These are phyloP conservation scores for Drosophila cyrtoloma DNA, from an alignment of 2,888 invertebrate species.

Conservation along the genomic window DNA sequence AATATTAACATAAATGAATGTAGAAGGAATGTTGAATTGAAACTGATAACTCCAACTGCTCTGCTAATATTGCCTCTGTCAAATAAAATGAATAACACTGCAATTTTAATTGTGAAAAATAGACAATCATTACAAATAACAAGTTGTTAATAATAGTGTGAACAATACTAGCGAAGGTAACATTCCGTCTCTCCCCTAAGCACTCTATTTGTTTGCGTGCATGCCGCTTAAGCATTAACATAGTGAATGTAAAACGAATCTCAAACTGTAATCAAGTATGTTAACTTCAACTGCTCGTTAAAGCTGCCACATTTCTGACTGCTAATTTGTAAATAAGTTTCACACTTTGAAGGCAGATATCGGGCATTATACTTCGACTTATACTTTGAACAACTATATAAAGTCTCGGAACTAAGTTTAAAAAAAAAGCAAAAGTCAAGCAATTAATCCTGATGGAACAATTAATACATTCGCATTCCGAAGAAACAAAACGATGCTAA, in stretches of 20 bases:
- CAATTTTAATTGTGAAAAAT: not conserved
- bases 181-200: not conserved
- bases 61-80: not conserved
- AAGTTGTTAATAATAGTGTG: not conserved
- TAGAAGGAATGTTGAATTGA: not conserved
- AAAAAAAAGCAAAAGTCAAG: not conserved
- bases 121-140: not conserved
- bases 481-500: conserved; percentile 1
- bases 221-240: not conserved
- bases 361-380: not conserved
- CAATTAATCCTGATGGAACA: not conserved
- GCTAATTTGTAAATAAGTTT: not conserved
- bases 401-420: not conserved
- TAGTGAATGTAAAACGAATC: not conserved
- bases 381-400: not conserved
- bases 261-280: not conserved
- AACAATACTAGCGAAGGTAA: not conserved
- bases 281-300: not conserved
- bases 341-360: not conserved
- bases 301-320: not conserved
- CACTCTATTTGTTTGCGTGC: not conserved
- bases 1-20: not conserved
- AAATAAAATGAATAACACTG: not conserved
- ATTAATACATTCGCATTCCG: not conserved
- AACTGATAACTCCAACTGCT: not conserved